Evolutionary conservation across 1,140 invertebrate species (phyloP).

Genomic region (Drosophila quadrilineata): DNA sequence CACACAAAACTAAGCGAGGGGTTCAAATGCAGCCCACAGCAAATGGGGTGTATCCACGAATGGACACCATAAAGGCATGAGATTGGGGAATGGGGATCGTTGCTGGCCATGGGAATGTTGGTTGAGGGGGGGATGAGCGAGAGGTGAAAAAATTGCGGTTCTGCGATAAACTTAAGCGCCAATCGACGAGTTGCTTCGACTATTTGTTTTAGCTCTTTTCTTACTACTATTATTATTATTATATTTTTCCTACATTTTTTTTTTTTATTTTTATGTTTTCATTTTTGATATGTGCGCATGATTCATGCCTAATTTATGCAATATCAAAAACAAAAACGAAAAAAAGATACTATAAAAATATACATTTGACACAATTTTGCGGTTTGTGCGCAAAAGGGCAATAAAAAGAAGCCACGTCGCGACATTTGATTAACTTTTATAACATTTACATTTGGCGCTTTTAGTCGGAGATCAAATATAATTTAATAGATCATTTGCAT

Average conservation of each 20-base stretch:
- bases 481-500: too few relatives aligned
- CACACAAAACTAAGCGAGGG: too few relatives aligned
- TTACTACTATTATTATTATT: constrained; percentile 21
- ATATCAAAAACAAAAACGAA: constrained; percentile 1
- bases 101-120: too few relatives aligned
- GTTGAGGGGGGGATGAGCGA: constrained; percentile 2
- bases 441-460: constrained; percentile 19
- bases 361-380: constrained; percentile 16
- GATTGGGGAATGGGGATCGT: too few relatives aligned
- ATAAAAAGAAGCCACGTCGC: constrained; percentile 2
- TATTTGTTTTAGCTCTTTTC: constrained; percentile 27
- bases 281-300: constrained; percentile 25
- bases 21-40: constrained; percentile 26
- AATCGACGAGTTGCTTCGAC: constrained; percentile 38
- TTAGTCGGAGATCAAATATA: background rate
- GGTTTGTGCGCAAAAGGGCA: background rate
- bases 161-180: constrained; percentile 33
- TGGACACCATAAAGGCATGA: too few relatives aligned
- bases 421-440: constrained; percentile 13
- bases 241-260: too few relatives aligned
- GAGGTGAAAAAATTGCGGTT: constrained; percentile 17
- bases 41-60: background rate
- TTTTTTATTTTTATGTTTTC: constrained; percentile 6
- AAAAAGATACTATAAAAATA: background rate
- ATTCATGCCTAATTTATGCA: constrained; percentile 51